Evolutionary conservation across 1,140 invertebrate genomes (phyloP).

Genomic region (Megathymus violae): DNA sequence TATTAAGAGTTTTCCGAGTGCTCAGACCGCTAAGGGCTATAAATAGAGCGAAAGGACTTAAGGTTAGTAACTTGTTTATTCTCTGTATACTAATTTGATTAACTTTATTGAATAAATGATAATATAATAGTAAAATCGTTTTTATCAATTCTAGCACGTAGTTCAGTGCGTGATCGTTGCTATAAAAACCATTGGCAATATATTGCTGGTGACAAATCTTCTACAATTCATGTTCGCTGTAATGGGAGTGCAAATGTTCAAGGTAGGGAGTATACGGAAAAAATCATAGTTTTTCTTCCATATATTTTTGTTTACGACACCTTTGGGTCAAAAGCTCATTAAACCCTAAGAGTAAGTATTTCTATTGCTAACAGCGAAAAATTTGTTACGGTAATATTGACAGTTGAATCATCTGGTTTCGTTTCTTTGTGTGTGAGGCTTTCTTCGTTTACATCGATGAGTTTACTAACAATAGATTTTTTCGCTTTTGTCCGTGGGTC

Average conservation of each 20-base stretch:
- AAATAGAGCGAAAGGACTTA: constrained; percentile 99
- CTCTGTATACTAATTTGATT: constrained; percentile 72
- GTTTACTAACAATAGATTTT: constrained; percentile 64
- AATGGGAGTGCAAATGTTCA: constrained; percentile 99
- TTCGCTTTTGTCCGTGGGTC: constrained; percentile 69
- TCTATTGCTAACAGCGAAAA: constrained; percentile 54
- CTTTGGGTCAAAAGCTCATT: constrained; percentile 80
- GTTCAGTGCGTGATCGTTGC: constrained; percentile 99
- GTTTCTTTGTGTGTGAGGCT: constrained; percentile 79
- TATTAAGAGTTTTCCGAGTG: constrained; percentile 98
- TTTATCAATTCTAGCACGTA: constrained; percentile 92
- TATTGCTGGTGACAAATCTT: constrained; percentile 99
- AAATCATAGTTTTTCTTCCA: constrained; percentile 23
- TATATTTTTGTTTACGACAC: constrained; percentile 68
- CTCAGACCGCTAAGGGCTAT: constrained; percentile 98
- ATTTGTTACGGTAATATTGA: constrained; percentile 32
- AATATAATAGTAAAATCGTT: constrained; percentile 48
- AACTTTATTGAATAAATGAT: constrained; percentile 21
- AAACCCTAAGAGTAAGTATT: constrained; percentile 67
- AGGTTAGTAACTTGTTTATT: constrained; percentile 88
- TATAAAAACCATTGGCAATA: constrained; percentile 99
- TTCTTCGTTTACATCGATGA: constrained; percentile 53
- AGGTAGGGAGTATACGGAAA: constrained; percentile 88
- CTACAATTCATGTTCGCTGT: constrained; percentile 99
- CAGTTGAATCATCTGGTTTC: constrained; percentile 80